A percentile compares a stretch with the other conserved stretches of the same genome.
Evolutionary conservation across 2,888 invertebrate species (phyloP).

Genomic region (Aspidiotus rigidus): DNA sequence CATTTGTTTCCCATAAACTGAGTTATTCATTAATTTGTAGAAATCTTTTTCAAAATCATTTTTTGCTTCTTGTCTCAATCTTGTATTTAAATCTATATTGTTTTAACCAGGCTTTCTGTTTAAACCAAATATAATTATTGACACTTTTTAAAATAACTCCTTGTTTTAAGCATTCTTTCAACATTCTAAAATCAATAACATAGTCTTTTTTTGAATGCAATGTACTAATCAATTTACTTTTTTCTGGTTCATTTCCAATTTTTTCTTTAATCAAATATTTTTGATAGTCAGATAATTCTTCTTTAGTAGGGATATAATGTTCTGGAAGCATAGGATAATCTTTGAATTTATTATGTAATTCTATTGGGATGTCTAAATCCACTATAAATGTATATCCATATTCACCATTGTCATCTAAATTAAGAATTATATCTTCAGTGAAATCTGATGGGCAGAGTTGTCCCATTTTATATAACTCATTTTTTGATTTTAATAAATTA

Average conservation of each 20-base stretch:
- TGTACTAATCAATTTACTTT: neutral
- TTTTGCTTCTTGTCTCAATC: slow-evolving; percentile 4
- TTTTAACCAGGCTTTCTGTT: slow-evolving; percentile 10
- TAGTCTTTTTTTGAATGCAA: slow-evolving; percentile 1
- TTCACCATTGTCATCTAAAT: slow-evolving; percentile 14
- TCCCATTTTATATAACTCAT: neutral
- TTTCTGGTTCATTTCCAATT: neutral
- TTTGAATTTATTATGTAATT: slow-evolving; percentile 10
- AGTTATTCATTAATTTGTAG: slow-evolving; percentile 7
- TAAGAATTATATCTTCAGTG: slow-evolving; percentile 8
- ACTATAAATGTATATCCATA: slow-evolving; percentile 14
- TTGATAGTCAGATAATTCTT: slow-evolving; percentile 7
- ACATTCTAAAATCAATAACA: slow-evolving; percentile 4
- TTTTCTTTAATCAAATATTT: neutral
- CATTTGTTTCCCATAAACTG: slow-evolving; percentile 6
- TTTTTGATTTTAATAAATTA: neutral
- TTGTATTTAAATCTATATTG: slow-evolving; percentile 6
- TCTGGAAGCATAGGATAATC: slow-evolving; percentile 17
- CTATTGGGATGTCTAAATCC: slow-evolving; percentile 11
- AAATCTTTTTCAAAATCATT: slow-evolving; percentile 15
- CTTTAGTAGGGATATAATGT: neutral
- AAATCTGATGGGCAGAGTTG: neutral
- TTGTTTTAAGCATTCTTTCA: neutral
- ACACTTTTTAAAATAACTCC: slow-evolving; percentile 7
- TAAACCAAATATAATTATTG: neutral